These are phyloP conservation scores for Lasioglossum villosulum DNA, from an alignment of 2,888 invertebrate species.

Conservation along the genomic window DNA sequence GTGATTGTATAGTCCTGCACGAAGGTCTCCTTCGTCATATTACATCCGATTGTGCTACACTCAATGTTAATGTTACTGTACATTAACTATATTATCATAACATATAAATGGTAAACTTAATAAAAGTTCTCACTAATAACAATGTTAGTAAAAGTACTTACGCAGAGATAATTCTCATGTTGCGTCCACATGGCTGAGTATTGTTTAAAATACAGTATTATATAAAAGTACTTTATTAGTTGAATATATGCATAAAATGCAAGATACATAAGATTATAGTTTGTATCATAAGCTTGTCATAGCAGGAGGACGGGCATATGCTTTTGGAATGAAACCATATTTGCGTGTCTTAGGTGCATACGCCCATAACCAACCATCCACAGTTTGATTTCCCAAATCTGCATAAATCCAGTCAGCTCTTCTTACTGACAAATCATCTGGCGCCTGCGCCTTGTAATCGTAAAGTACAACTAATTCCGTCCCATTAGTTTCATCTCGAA, in stretches of 20 bases:
- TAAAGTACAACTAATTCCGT: constrained; percentile 97
- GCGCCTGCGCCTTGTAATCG: constrained; percentile 98
- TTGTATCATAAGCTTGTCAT: constrained; percentile 91
- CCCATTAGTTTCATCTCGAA: constrained; percentile 86
- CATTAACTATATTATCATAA: constrained; percentile 70
- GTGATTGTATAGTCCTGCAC: constrained; percentile 81
- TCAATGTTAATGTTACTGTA: constrained; percentile 80
- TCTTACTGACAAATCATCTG: constrained; percentile 95
- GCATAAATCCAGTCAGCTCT: constrained; percentile 98
- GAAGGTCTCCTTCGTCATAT: constrained; percentile 79
- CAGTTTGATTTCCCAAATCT: constrained; percentile 96
- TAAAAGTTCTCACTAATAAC: constrained; percentile 23
- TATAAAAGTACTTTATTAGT: constrained; percentile 72
- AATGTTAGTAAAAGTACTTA: constrained; percentile 43
- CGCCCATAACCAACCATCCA: constrained; percentile 97
- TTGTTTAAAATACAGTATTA: constrained; percentile 39
- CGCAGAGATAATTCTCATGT: constrained; percentile 21
- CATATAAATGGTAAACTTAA: constrained; percentile 48
- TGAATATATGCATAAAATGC: constrained; percentile 75
- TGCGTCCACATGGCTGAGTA: constrained; percentile 21
- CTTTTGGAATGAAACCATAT: constrained; percentile 98
- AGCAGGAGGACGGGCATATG: constrained; percentile 96
- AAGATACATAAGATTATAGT: constrained; percentile 67
- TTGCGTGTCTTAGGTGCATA: constrained; percentile 96
- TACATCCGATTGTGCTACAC: constrained; percentile 75